Conservation (phyloP, 30 jellyfish, hydroid and myxozoan genomes). For the Pseudorhiza aurosa region DNA sequence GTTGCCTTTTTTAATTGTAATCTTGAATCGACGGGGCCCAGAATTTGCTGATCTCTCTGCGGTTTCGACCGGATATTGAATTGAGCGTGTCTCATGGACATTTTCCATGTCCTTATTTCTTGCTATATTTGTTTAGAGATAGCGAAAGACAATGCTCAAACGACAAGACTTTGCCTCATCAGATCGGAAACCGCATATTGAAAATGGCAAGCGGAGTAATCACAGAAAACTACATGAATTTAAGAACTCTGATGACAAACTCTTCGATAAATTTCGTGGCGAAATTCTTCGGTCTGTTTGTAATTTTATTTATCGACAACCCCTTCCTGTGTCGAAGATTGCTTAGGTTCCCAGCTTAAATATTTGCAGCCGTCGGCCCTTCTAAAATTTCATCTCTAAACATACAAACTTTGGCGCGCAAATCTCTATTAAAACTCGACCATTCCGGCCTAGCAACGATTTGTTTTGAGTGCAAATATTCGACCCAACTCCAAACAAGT, state of each 20-base stretch:
- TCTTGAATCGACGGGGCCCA: not conserved
- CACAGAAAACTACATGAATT: too few relatives aligned
- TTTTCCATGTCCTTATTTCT: too few relatives aligned
- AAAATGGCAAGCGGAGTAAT: too few relatives aligned
- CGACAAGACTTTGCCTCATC: too few relatives aligned
- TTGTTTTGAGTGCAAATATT: constrained; percentile 19
- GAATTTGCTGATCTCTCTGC: constrained; percentile 5
- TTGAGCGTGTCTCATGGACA: too few relatives aligned
- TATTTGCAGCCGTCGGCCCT: not conserved
- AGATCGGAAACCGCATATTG: too few relatives aligned
- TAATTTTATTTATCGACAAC: not conserved
- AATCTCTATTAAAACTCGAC: constrained; percentile 8
- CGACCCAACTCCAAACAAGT: not conserved
- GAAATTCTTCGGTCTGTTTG: not conserved
- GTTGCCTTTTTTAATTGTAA: not conserved
- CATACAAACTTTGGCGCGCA: constrained; percentile 66
- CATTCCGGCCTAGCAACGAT: constrained; percentile 24
- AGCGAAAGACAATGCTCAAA: too few relatives aligned
- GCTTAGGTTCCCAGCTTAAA: not conserved
- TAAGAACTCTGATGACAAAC: too few relatives aligned
- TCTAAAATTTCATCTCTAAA: not conserved
- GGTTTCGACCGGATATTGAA: constrained; percentile 8
- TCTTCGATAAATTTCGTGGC: not conserved
- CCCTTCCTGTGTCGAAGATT: constrained; percentile 14
- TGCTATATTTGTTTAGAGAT: too few relatives aligned